Evolutionary conservation across 2,888 invertebrate species (phyloP), one percentile per base, ranked within the genome.

Genomic region (Siphlonurus alternatus): DNA sequence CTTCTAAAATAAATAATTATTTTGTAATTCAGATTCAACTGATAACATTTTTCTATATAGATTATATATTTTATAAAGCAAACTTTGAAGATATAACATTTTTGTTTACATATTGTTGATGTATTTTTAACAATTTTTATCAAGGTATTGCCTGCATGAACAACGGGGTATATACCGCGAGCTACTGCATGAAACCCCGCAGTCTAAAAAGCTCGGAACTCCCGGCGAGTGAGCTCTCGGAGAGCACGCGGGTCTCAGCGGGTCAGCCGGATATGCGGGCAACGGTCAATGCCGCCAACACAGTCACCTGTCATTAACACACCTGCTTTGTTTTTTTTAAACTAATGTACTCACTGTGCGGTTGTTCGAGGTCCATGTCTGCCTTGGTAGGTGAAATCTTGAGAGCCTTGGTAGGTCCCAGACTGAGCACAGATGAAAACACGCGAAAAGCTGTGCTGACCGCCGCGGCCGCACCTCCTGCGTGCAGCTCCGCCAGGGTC

Each of bases 341-440:
- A 62, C 18, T 19, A 10, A 19, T 38, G 65, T 61, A 72, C 78
- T 78, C 74, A 78, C 78, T 77, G 70, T 75, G 75, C 70, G 77
- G 76, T 73, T 76, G 76, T 68, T 79, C 77, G 69, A 76, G 73
- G 77, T 77, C 77, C 66, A 74, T 76, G 71, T 78, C 79, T 67
- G 76, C 75, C 73, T 78, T 79, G 70, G 78, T 77, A 67, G 79
- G 78, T 70, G 78, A 77, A 76, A 80, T 78, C 73, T 77, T 78
- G 75, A 74, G 70, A 66, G 72, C 70, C 65, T 73, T 72, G 70
- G 70, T 69, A 69, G 71, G 71, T 67, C 71, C 71, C 69, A 73
- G 73, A 69, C 72, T 72, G 68, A 70, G 70, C 63, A 72, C 70
- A 64, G 71, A 70, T 61, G 72, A 70, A 25, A 62, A 65, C 59